These are phyloP conservation scores for Chromobotia macracanthus DNA, from an alignment of 2,797 vertebrate species.

Conservation along the genomic window DNA sequence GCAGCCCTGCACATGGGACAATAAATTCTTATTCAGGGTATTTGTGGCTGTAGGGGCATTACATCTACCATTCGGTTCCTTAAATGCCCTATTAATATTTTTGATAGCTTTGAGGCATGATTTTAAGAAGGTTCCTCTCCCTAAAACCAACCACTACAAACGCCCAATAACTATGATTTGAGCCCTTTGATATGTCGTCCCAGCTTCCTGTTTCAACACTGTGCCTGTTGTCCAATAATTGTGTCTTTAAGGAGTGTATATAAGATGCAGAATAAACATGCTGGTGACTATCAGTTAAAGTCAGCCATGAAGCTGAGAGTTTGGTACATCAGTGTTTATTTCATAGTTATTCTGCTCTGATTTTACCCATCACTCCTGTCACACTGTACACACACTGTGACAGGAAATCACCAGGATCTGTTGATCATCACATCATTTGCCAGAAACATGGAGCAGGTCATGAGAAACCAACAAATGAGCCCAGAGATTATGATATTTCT, in stretches of 20 bases:
- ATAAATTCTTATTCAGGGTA: no score
- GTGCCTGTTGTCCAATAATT: no score
- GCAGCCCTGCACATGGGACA: no score
- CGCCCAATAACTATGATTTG: no score
- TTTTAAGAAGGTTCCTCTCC: no score
- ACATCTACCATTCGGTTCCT: no score
- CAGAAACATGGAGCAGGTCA: slow-evolving; percentile 56
- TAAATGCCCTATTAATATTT: no score
- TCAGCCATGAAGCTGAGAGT: slow-evolving; percentile 15
- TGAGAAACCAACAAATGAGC: slow-evolving; percentile 69
- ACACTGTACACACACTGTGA: slow-evolving; percentile 85
- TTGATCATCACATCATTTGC: slow-evolving; percentile 81
- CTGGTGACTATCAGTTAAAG: no score
- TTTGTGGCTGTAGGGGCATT: no score
- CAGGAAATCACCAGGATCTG: slow-evolving; percentile 82
- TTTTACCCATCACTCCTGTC: slow-evolving; percentile 83
- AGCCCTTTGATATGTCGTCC: no score
- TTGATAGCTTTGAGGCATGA: no score
- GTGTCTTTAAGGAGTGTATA: background rate
- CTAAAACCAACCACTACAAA: no score
- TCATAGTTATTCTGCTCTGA: slow-evolving; percentile 91
- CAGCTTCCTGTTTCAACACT: background rate
- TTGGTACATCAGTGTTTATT: slow-evolving; percentile 93
- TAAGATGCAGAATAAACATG: background rate
- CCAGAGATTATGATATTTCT: slow-evolving; percentile 67